phyloP scores from a whole-genome alignment of 2,113 vertebrate genomes.

The Synodontis membranacea region DNA sequence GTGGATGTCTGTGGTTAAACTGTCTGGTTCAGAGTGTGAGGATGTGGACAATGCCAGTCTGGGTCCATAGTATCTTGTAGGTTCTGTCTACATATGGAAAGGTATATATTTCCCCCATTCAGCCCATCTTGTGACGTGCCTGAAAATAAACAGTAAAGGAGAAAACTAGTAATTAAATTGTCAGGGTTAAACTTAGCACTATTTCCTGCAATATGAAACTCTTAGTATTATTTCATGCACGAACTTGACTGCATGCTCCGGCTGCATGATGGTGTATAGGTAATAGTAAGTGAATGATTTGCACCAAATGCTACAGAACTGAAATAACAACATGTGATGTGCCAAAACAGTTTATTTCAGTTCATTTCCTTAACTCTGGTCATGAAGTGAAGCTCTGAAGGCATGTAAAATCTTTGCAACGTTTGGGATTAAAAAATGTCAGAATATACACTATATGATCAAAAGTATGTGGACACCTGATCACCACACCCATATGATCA shows the following conservation, averaged over 20 bases:
- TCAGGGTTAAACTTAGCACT: not conserved
- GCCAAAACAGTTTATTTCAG: not conserved
- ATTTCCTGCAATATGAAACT: not conserved
- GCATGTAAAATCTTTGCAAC: too few species aligned
- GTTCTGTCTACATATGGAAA: not conserved
- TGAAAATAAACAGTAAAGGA: not conserved
- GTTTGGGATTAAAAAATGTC: too few species aligned
- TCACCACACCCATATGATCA: too few species aligned
- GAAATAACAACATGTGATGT: not conserved
- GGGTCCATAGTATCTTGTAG: not conserved
- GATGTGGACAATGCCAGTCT: not conserved
- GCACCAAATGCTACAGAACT: not conserved
- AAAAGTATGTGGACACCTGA: not conserved
- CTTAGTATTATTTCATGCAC: not conserved
- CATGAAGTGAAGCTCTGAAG: too few species aligned
- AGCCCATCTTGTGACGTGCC: not conserved
- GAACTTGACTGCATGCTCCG: not conserved
- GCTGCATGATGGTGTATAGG: not conserved
- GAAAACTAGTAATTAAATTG: not conserved
- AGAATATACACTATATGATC: not conserved
- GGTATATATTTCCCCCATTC: not conserved
- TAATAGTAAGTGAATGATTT: not conserved
- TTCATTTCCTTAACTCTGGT: not conserved
- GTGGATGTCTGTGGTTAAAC: not conserved
- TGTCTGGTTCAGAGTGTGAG: not conserved